Base-by-base conservation (phyloP, 1,140 invertebrate species). In the Arion vulgaris region DNA sequence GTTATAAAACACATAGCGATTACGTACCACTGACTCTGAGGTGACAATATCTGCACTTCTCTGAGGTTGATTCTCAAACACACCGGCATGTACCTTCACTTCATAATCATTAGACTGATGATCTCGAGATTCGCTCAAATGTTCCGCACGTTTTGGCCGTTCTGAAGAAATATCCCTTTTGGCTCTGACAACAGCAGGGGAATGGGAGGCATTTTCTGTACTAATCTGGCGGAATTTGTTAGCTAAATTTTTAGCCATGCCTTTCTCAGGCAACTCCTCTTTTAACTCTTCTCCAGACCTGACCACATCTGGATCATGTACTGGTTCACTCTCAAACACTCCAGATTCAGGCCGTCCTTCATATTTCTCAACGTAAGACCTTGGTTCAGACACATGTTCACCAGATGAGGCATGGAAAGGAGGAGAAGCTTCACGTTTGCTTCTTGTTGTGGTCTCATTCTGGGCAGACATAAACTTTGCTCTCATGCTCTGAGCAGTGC, bases 261-360 rank as follows among this genome's bases (percentile, higher is more conserved):
- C 90, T 80, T 85, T 80, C 72, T 90, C 89, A n/a, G 90, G 90
- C 57, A 91, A 66, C 32, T 85, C 77, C 17, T 87, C 86, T 17
- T 87, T 84, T 23, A 86, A 80, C n/a, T 87, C 86, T 26, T 88
- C 86, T 51, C 83, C 87, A 32, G 86, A 86, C 51, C 83, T 85
- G 69, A 89, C 84, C 36, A 90, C 85, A 82, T 90, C 87, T 17
- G 81, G 78, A 57, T 83, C 73, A 0, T 74, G 72, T 17, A 79
- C n/a, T 1, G 90, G 89, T 76, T 89, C 83, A 80, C 87, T 90
- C 74, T 91, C 90, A 81, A 89, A 91, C 17, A 88, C 83, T 17
- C 90, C 90, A 15, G 85, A 86, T 74, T 91, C 89, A 0, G 85
- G 57, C 66, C 88, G 85, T 32, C 84, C 86, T 68, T 88, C 86